A percentile compares a stretch with the other conserved stretches of the same genome.
Evolutionary conservation across 2,113 vertebrate genomes (phyloP).

Genomic region (Apodemus speciosus): DNA sequence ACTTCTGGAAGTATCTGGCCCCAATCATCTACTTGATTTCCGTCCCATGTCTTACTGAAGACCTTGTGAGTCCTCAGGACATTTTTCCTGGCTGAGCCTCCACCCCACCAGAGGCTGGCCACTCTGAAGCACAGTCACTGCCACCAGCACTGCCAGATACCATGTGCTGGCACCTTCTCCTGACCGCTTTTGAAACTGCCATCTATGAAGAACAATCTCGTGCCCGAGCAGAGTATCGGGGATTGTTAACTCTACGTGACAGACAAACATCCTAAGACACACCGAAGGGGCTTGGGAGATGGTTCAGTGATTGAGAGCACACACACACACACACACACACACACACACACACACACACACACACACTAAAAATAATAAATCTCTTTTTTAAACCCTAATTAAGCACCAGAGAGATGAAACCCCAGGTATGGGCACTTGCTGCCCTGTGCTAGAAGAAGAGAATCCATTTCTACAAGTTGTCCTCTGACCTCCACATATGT

Average conservation of each 20-base stretch:
- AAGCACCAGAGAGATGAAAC: not conserved
- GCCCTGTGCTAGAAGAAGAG: too few species aligned
- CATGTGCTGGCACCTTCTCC: not conserved
- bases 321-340: not conserved
- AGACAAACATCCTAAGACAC: not conserved
- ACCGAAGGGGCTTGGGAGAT: not conserved
- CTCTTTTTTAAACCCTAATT: not conserved
- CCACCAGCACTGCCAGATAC: accelerated
- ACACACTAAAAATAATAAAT: not conserved
- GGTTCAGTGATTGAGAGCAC: too few species aligned
- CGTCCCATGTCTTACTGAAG: accelerated
- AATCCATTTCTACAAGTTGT: not conserved
- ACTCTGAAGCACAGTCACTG: accelerated
- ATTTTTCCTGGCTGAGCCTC: not conserved
- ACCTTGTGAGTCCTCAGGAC: not conserved
- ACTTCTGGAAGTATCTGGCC: not conserved
- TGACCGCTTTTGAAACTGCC: too few species aligned
- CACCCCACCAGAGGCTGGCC: not conserved
- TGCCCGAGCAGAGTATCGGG: not conserved
- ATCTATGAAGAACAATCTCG: not conserved
- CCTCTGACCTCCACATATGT: not conserved
- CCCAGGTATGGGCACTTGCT: not conserved
- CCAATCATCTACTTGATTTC: not conserved
- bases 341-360: not conserved
- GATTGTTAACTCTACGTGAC: accelerated